These are phyloP conservation scores for Montipora capricornis DNA, from an alignment of 64 coral and sea anemone genomes.

Conservation along the genomic window DNA sequence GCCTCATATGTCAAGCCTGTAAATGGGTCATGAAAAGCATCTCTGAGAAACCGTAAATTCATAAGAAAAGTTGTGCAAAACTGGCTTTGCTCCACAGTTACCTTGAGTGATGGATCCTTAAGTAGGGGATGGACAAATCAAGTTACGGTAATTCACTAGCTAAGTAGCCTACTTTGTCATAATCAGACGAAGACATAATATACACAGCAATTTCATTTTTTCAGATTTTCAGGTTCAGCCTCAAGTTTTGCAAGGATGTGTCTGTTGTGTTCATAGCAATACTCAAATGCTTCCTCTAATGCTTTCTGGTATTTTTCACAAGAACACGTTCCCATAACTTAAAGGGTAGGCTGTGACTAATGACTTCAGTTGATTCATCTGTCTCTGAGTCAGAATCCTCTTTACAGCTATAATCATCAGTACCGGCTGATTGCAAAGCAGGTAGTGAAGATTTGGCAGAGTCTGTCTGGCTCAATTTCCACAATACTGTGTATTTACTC, in stretches of 20 bases:
- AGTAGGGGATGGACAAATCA: constrained; percentile 58
- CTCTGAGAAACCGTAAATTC: too few relatives aligned
- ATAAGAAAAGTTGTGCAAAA: constrained; percentile 38
- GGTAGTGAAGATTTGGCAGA: neutral
- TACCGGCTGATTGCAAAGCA: neutral
- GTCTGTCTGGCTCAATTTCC: neutral
- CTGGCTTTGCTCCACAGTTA: constrained; percentile 16
- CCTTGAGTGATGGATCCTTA: neutral
- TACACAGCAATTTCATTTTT: constrained; percentile 69
- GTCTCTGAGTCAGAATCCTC: neutral
- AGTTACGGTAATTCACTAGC: constrained; percentile 60
- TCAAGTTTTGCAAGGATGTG: constrained; percentile 47
- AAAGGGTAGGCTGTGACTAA: constrained; percentile 4
- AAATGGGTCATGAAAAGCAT: too few relatives aligned
- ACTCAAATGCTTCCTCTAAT: neutral
- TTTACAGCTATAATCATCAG: neutral
- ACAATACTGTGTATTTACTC: neutral
- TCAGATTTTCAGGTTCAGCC: constrained; percentile 70
- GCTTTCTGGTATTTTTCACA: neutral
- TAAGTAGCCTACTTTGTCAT: constrained; percentile 66
- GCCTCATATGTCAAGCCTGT: constrained; percentile 27
- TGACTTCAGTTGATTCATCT: neutral
- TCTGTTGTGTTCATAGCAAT: constrained; percentile 43
- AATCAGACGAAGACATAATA: neutral
- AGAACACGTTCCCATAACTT: constrained; percentile 57